Conservation (phyloP, 35 echinoderm and acorn worm species). For the Diadema setosum region DNA sequence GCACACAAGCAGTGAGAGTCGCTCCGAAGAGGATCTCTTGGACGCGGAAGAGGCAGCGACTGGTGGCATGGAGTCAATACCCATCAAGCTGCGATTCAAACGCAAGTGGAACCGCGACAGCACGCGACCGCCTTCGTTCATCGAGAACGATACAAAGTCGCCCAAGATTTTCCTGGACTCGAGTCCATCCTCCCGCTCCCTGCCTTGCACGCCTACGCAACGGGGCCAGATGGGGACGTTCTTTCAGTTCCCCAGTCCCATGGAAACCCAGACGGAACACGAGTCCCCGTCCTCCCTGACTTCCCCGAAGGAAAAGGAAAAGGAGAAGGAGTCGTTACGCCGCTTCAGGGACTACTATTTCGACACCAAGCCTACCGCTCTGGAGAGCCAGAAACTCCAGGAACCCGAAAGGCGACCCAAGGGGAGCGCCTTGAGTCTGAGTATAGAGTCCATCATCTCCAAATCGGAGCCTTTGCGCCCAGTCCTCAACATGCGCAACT, state of each 20-base stretch:
- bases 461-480: conserved; percentile 6
- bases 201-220: conserved; percentile 94
- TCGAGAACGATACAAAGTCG: conserved; percentile 85
- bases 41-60: background rate
- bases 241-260: conserved; percentile 83
- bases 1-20: conserved; percentile 30
- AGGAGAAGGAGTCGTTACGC: conserved; percentile 58
- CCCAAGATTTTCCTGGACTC: conserved; percentile 76
- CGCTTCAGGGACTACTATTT: conserved; percentile 78
- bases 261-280: conserved; percentile 41
- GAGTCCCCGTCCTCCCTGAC: background rate
- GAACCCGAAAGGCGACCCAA: conserved; percentile 36
- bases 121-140: conserved; percentile 66
- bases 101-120: conserved; percentile 90
- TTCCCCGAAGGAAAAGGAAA: background rate
- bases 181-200: conserved; percentile 53
- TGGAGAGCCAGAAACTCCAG: conserved; percentile 12
- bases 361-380: conserved; percentile 49
- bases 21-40: conserved; percentile 50
- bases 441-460: conserved; percentile 58
- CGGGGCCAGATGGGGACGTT: conserved; percentile 49
- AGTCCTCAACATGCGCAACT: background rate
- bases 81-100: conserved; percentile 96
- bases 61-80: conserved; percentile 20
- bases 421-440: conserved; percentile 45